Evolutionary conservation across 2,888 invertebrate genomes (phyloP).

Genomic region (Philopedon plagiatum): DNA sequence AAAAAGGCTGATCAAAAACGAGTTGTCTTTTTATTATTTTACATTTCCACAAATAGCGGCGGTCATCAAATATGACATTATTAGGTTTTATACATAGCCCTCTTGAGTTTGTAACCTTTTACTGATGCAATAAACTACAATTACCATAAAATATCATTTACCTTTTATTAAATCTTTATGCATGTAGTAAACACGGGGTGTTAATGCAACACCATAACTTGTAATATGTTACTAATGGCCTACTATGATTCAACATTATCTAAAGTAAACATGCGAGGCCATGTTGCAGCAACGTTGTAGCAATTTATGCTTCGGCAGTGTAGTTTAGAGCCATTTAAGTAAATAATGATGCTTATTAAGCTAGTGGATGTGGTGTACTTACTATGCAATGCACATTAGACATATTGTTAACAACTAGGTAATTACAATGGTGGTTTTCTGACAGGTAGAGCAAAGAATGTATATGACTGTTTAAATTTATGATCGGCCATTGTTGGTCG

Average conservation of each 20-base stretch:
- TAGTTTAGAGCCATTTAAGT: conserved; percentile 48
- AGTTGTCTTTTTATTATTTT: no score
- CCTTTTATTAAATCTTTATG: conserved; percentile 9
- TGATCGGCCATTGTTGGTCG: conserved; percentile 16
- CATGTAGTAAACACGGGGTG: conserved; percentile 25
- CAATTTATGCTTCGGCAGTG: conserved; percentile 35
- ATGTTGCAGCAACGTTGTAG: conserved; percentile 31
- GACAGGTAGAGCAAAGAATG: conserved; percentile 24
- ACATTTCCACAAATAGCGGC: no score
- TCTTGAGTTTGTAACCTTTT: no score
- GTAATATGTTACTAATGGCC: conserved; percentile 47
- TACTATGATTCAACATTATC: conserved; percentile 49
- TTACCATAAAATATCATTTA: no score
- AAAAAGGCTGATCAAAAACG: no score
- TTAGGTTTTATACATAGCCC: no score
- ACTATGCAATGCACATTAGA: conserved; percentile 34
- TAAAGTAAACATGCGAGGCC: conserved; percentile 46
- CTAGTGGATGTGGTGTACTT: conserved; percentile 27
- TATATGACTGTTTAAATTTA: conserved; percentile 30
- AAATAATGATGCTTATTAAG: conserved; percentile 46
- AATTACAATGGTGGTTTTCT: conserved; percentile 43
- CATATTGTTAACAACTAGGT: conserved; percentile 38
- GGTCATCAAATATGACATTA: no score
- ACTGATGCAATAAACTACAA: no score
- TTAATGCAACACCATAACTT: conserved; percentile 39